phyloP scores from a whole-genome alignment of 2,888 invertebrate species.

The Epirrhoe alternata region DNA sequence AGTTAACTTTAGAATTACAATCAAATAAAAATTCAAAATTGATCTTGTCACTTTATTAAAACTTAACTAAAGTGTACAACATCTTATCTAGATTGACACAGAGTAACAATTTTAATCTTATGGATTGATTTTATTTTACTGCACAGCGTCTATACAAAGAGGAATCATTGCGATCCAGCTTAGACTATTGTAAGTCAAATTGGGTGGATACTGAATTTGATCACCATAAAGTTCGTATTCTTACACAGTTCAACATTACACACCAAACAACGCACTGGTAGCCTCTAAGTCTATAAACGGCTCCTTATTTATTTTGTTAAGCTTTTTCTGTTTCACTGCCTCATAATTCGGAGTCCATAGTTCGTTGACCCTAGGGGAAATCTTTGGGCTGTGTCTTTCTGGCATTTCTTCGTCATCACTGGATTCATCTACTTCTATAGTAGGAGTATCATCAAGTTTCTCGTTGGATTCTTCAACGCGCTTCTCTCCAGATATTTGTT shows the following conservation, averaged over 20 bases:
- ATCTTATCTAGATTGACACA: neutral
- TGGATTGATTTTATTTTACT: too few relatives aligned
- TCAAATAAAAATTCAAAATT: neutral
- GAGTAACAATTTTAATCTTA: too few relatives aligned
- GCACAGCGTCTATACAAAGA: too few relatives aligned
- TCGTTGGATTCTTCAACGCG: conserved; percentile 52
- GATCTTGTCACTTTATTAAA: conserved; percentile 14
- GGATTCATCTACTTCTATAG: conserved; percentile 59
- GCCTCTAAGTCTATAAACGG: conserved; percentile 64
- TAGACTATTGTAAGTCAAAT: too few relatives aligned
- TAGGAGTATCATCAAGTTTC: conserved; percentile 47
- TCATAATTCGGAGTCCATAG: conserved; percentile 77
- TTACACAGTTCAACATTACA: conserved; percentile 29
- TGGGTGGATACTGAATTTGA: neutral
- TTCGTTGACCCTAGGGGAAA: conserved; percentile 58
- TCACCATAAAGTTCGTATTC: neutral
- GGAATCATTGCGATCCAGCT: too few relatives aligned
- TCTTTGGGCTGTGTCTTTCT: conserved; percentile 44
- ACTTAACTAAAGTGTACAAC: conserved; percentile 10
- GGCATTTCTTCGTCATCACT: conserved; percentile 67
- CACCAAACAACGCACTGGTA: conserved; percentile 62
- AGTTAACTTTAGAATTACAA: too few relatives aligned
- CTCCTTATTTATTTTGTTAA: conserved; percentile 68
- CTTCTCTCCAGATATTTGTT: conserved; percentile 70
- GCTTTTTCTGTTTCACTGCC: conserved; percentile 76